Base-by-base conservation (phyloP, 2,888 invertebrate genomes). In the Dasysyrphus tricinctus region DNA sequence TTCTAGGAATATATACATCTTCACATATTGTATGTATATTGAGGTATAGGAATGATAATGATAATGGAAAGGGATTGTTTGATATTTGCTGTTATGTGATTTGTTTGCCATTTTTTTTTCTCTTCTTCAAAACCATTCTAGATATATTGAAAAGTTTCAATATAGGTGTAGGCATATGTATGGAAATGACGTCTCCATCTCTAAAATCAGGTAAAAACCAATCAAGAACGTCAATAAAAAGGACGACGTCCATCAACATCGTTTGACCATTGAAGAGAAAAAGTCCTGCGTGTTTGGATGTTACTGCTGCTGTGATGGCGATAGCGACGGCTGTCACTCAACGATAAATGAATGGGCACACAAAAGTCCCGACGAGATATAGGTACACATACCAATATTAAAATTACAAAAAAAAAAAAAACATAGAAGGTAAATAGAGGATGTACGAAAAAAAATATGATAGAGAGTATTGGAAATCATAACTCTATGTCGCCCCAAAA, bases 201-300 rank as follows among this genome's bases (percentile, higher is more conserved):
- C 11, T 47, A 37, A 34, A 67, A 19, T 42, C 88, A 91, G 91
- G 91, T 91, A 91, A 91, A 91, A 91, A 91, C 91, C 92, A 92
- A 92, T 92, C 92, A 92, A 91, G 91, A 91, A 90, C 92, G 92
- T 92, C 92, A 92, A 92, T 91, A 91, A 92, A 61, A 92, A 92
- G 90, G 91, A 86, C 82, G 91, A 91, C 91, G 92, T 92, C 91
- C 91, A 92, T 92, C 92, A 92, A 90, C 90, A 79, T 79, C 59
- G 76, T 78, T 78, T 70, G 69, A 61, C 37, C 70, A 69, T 85
- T 74, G 77, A 61, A 19, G n/a, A 49, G 81, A 61, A 29, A n/a
- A n/a, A 65, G 63, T 75, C 56, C 47, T 70, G 47, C 57, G 44
- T 54, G 34, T 63, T n/a, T 59, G 63, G 12, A 54, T 61, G 29